phyloP scores from a whole-genome alignment of 2,797 vertebrate species.

The Vireo griseus region DNA sequence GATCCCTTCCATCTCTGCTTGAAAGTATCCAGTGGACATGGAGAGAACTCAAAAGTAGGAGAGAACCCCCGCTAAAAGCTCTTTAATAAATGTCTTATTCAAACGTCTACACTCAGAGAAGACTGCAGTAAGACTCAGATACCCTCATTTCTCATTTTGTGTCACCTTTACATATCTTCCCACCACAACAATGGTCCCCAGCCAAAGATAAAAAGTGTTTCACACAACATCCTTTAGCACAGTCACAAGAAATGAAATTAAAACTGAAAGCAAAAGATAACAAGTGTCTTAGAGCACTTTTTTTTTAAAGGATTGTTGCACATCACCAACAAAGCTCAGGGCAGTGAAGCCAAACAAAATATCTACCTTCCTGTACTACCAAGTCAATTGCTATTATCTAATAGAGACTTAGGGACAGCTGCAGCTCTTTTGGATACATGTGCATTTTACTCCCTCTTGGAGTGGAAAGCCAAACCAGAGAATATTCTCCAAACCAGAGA shows the following conservation, averaged over 20 bases:
- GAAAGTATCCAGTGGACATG: neutral
- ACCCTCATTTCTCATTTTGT: neutral
- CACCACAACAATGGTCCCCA: neutral
- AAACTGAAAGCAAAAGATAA: neutral
- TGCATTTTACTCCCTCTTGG: neutral
- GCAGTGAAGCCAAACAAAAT: neutral
- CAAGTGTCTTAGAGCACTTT: neutral
- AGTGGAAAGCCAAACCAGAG: neutral
- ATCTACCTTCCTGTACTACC: neutral
- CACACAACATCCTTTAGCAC: neutral
- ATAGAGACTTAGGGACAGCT: neutral
- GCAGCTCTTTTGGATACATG: neutral
- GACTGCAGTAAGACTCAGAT: neutral
- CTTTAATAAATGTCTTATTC: neutral
- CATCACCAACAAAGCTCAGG: neutral
- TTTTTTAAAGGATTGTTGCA: neutral
- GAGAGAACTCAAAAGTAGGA: neutral
- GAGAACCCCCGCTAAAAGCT: neutral
- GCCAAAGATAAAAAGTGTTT: neutral
- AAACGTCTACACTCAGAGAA: neutral
- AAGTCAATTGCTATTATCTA: neutral
- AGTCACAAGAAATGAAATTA: neutral
- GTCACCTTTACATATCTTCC: neutral
- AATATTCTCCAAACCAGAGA: neutral
- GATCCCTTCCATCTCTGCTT: neutral